Evolutionary conservation across 2,113 vertebrate genomes (phyloP), one percentile per base, ranked within the genome.

Genomic region (Neogobius melanostomus): DNA sequence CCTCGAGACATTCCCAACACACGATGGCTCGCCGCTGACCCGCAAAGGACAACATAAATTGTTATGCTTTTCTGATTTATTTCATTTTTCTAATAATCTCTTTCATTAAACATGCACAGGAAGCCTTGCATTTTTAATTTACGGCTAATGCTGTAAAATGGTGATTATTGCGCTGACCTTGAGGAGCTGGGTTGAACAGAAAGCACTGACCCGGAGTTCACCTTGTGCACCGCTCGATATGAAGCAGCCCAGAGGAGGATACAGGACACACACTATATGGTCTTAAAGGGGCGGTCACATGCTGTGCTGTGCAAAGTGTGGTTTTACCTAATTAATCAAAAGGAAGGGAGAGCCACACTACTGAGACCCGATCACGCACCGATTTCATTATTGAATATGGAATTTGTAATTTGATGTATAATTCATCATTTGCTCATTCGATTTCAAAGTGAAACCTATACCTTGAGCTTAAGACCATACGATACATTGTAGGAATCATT

Each of bases 91-190:
- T 6, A 52, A 64, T 68, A 69, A 51, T 75, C 7, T 77, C 28
- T 72, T 67, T 68, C n/a, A 83, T 66, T 36, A 54, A 67, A 45
- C 45, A 64, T 4, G 15, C 43, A n/a, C 4, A 0, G 8, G 16
- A 10, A 42, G 17, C 53, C 74, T 66, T 52, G 46, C 36, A 11
- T 51, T 11, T 0, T 36, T 46, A 16, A 71, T 75, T 46, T 68
- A 71, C 56, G 74, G 42, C 53, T 79, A 75, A 80, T 70, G 52
- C 47, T 72, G n/a, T 49, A 17, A 74, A 72, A 63, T 0, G n/a
- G 10, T 6, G 48, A 44, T 71, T 43, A 49, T 8, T 54, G 53
- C 50, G 54, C 21, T 74, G 66, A 72, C 68, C 15, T 64, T 49
- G 10, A 11, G 51, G n/a, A 61, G 8, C 50, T 57, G 36, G 11